Evolutionary conservation across 1,140 invertebrate species (phyloP), one percentile per base, ranked within the genome.

Genomic region (Drosophila seguyi): DNA sequence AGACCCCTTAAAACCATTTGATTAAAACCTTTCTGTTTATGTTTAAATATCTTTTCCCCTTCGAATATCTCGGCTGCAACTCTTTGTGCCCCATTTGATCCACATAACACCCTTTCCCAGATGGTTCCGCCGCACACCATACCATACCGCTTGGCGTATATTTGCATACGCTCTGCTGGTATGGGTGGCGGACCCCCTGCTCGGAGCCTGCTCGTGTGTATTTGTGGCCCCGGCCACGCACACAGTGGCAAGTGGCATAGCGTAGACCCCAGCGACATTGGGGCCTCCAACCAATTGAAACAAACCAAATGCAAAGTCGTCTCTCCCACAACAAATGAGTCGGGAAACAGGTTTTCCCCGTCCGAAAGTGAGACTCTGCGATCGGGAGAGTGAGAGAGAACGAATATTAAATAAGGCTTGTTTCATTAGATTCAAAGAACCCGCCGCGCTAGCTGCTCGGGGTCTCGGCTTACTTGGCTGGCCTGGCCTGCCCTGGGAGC

Each of bases 401-500:
- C 66, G 85, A 90, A 88, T 88, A 88, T 88, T 88, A 88, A 88
- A 79, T 81, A 90, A 88, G 78, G 72, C 59, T 75, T 88, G 85
- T 88, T 88, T 88, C 84, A 85, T 75, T 88, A 81, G 80, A 81
- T 84, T 81, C 85, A 90, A 90, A 88, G 84, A 88, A 88, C 77
- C 74, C 80, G 85, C 84, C 84, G 84, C 80, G 8, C 34, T 80
- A 71, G 45, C 22, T 80, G 78, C 42, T 36, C 39, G 27, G 34
- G 68, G 63, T 55, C 50, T 41, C 38, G 27, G 63, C n/a, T n/a
- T n/a, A n/a, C 65, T 36, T 47, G 14, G 27, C 5, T 25, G 41
- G 47, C 18, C 25, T 61, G 22, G 50, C 25, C 14, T 62, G 48
- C n/a, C n/a, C n/a, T n/a, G n/a, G n/a, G n/a, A n/a, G n/a, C n/a